Conservation (phyloP, 2,113 vertebrate species). For the Ophthalmolycus amberensis region DNA sequence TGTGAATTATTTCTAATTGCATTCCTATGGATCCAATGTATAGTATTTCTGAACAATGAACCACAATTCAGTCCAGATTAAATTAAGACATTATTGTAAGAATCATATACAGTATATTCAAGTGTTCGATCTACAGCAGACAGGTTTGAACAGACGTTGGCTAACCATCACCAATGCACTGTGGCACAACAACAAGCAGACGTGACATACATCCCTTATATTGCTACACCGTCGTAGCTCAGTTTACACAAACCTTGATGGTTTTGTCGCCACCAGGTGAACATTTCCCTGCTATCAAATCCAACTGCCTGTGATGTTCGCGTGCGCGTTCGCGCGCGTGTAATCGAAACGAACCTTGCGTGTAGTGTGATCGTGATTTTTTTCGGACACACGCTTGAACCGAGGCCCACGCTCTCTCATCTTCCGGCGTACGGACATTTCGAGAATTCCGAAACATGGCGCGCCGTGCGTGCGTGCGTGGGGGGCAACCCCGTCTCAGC, state of each 20-base stretch:
- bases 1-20: not conserved
- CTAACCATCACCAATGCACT: not conserved
- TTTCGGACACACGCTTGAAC: not conserved
- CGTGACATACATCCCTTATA: not conserved
- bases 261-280: conserved; percentile 63
- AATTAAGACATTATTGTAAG: not conserved
- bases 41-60: not conserved
- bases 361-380: not conserved
- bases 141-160: not conserved
- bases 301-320: not conserved
- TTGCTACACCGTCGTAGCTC: no score
- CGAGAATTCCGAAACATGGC: conserved; percentile 66
- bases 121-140: not conserved
- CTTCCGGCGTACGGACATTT: conserved; percentile 20
- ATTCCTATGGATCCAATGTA: not conserved
- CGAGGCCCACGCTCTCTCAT: not conserved
- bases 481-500: conserved; percentile 83
- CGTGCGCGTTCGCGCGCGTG: conserved; percentile 1
- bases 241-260: not conserved
- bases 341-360: not conserved
- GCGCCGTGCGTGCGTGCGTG: conserved; percentile 55
- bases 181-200: not conserved
- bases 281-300: not conserved
- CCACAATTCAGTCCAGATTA: not conserved
- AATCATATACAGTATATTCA: not conserved